These are phyloP conservation scores for Graptemys geographica DNA, from an alignment of 2,797 vertebrate species.

Conservation along the genomic window DNA sequence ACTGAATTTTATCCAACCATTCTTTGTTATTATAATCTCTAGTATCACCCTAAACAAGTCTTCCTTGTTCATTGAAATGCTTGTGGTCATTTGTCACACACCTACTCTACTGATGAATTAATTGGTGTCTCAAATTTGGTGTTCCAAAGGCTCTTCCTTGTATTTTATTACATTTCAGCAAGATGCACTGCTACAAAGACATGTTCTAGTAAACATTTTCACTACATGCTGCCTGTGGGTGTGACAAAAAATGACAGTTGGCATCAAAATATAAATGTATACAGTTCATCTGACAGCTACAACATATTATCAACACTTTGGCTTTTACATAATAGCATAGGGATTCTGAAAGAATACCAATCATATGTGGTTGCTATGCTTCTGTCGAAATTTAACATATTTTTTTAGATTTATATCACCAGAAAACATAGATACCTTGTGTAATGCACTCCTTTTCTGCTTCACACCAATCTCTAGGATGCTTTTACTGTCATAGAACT, in stretches of 20 bases:
- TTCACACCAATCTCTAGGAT: neutral
- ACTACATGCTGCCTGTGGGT: neutral
- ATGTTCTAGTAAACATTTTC: neutral
- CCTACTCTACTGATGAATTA: neutral
- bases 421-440: neutral
- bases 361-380: neutral
- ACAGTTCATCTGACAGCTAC: fast-evolving
- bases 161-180: neutral
- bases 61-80: neutral
- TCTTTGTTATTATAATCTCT: neutral
- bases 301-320: neutral
- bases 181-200: neutral
- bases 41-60: too few relatives aligned
- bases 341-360: neutral
- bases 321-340: neutral
- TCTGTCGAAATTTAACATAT: neutral
- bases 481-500: neutral
- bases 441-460: neutral
- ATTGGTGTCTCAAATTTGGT: neutral
- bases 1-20: neutral
- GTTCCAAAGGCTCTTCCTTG: neutral
- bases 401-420: neutral
- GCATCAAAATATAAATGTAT: neutral
- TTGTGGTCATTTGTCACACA: neutral
- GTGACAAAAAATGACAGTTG: neutral